Conservation (phyloP, 2,888 invertebrate genomes). For the Thelaira solivaga region DNA sequence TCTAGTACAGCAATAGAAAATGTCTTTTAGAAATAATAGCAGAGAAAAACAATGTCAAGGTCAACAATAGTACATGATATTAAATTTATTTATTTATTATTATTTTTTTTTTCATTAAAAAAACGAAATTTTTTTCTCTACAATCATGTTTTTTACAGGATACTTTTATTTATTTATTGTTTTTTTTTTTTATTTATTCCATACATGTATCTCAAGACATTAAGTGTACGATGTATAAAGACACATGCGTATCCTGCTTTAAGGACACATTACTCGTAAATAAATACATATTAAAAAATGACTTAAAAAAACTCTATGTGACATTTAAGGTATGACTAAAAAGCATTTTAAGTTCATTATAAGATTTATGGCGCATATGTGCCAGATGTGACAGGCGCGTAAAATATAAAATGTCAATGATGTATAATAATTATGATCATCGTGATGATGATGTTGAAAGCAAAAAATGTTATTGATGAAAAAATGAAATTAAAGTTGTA, state of each 20-base stretch:
- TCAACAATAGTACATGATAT: constrained; percentile 59
- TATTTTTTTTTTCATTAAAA: background rate
- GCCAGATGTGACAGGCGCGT: constrained; percentile 64
- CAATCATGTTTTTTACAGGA: constrained; percentile 55
- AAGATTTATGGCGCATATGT: constrained; percentile 62
- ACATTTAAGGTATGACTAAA: constrained; percentile 12
- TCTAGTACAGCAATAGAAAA: constrained; percentile 64
- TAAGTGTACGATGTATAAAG: constrained; percentile 55
- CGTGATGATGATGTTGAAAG: constrained; percentile 32
- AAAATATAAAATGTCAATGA: constrained; percentile 55
- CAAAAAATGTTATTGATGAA: constrained; percentile 21
- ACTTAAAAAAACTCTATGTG: constrained; percentile 9
- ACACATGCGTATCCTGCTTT: constrained; percentile 61
- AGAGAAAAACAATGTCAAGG: constrained; percentile 66
- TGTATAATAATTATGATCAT: constrained; percentile 24
- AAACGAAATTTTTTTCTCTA: background rate
- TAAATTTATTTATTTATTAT: background rate
- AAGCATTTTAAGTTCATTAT: constrained; percentile 47
- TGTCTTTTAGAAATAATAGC: constrained; percentile 45
- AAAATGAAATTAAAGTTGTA: background rate
- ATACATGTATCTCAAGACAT: constrained; percentile 38
- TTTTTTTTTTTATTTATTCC: constrained; percentile 10
- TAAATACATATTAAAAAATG: background rate
- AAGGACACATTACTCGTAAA: constrained; percentile 25
- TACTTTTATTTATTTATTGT: constrained; percentile 30